A percentile compares a stretch with the other conserved stretches of the same genome.
Conservation (phyloP, 2,888 invertebrate genomes). For the Coelogynopora nodosa region DNA sequence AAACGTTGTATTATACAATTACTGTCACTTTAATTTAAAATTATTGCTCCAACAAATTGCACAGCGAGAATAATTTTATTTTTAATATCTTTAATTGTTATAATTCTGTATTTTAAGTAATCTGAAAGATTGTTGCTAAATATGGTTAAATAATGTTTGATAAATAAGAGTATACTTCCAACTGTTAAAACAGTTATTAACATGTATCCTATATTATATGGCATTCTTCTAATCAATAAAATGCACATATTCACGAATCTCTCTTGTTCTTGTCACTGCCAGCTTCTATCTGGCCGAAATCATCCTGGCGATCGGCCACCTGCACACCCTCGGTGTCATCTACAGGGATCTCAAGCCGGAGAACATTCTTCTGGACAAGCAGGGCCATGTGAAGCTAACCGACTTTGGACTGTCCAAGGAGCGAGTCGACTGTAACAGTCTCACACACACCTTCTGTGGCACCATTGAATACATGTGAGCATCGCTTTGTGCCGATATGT, state of each 20-base stretch:
- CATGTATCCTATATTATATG: too few species aligned
- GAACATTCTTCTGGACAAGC: slow-evolving; percentile 87
- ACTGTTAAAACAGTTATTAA: too few species aligned
- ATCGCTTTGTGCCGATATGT: too few species aligned
- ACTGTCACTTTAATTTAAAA: too few species aligned
- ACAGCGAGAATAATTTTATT: too few species aligned
- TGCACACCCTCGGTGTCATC: slow-evolving; percentile 82
- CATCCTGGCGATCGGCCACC: slow-evolving; percentile 90
- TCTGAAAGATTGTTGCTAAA: too few species aligned
- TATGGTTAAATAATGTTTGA: not conserved
- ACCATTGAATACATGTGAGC: slow-evolving; percentile 89
- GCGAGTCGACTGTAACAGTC: slow-evolving; percentile 67
- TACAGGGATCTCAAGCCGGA: slow-evolving; percentile 96
- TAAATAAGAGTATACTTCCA: not conserved
- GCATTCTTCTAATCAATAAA: too few species aligned
- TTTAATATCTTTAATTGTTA: too few species aligned
- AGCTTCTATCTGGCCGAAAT: slow-evolving; percentile 92
- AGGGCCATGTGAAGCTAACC: slow-evolving; percentile 94
- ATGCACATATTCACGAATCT: too few species aligned
- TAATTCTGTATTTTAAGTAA: too few species aligned
- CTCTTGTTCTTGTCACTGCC: not conserved
- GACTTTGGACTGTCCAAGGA: slow-evolving; percentile 99
- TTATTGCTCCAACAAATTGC: too few species aligned
- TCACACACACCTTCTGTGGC: slow-evolving; percentile 97
- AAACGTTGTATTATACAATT: too few species aligned